These are phyloP conservation scores for Isichthys henryi DNA, from an alignment of 2,113 vertebrate genomes.

Conservation along the genomic window DNA sequence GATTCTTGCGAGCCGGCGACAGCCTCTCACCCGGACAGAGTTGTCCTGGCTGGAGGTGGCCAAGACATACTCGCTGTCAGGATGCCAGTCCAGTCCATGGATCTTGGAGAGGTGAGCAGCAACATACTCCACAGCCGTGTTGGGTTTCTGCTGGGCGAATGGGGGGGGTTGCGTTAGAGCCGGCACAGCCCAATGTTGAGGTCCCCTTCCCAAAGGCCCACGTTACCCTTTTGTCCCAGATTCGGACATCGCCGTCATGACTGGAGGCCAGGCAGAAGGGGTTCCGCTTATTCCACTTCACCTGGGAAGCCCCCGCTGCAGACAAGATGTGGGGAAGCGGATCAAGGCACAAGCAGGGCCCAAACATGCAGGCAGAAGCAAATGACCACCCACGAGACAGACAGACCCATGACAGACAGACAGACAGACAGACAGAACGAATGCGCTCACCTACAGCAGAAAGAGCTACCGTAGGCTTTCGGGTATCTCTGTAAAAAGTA, in stretches of 20 bases:
- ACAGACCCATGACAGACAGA: not conserved
- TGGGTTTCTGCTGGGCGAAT: conserved; percentile 73
- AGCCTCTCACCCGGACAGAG: conserved; percentile 78
- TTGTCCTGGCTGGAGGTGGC: conserved; percentile 98
- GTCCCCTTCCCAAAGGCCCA: too few species aligned
- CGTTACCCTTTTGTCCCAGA: conserved; percentile 95
- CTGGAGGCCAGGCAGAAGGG: conserved; percentile 84
- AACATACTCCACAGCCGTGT: conserved; percentile 87
- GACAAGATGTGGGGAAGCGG: not conserved
- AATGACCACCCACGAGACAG: not conserved
- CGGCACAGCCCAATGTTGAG: too few species aligned
- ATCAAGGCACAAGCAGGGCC: too few species aligned
- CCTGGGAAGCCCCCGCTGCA: conserved; percentile 93
- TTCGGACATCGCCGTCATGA: conserved; percentile 89
- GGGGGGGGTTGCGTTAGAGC: not conserved
- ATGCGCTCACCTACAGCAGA: conserved; percentile 85
- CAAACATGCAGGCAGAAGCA: not conserved
- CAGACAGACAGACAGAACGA: not conserved
- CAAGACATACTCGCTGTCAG: conserved; percentile 85
- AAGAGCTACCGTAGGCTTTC: conserved; percentile 80
- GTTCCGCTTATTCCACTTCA: conserved; percentile 96
- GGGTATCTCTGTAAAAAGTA: conserved; percentile 75
- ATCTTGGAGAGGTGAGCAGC: conserved; percentile 97
- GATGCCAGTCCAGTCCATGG: conserved; percentile 95
- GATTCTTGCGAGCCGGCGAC: not conserved